These are phyloP conservation scores for Dromococcyx pavoninus DNA, from an alignment of 2,797 vertebrate species.

Conservation along the genomic window DNA sequence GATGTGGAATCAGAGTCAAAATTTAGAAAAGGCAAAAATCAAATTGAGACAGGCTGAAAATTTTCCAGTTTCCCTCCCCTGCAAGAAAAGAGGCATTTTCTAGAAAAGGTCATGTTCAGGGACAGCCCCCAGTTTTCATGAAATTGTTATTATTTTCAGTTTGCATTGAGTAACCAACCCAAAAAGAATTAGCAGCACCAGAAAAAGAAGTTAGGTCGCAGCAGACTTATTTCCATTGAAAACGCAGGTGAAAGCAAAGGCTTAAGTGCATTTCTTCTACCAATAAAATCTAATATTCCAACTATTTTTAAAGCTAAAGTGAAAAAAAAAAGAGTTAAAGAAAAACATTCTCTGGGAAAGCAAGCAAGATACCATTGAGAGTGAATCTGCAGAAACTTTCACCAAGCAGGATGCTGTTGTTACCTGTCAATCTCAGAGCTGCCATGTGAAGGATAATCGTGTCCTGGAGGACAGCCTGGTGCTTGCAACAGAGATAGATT, in stretches of 20 bases:
- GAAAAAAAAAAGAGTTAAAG: neutral
- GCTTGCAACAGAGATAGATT: neutral
- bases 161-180: neutral
- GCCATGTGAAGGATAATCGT: neutral
- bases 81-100: neutral
- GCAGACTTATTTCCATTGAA: neutral
- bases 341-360: neutral
- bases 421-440: neutral
- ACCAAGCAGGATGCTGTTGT: neutral
- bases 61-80: neutral
- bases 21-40: neutral
- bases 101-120: neutral
- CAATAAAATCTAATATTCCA: neutral
- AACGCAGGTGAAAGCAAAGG: neutral
- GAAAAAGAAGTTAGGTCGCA: neutral
- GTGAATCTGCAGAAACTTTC: neutral
- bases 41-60: neutral
- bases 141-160: neutral
- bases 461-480: neutral
- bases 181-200: neutral
- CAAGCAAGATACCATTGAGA: neutral
- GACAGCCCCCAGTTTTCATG: neutral
- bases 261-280: neutral
- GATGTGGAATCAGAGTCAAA: neutral
- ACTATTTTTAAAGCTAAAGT: neutral